Percentiles rank a stretch among this genome's conserved stretches.
Conservation (phyloP, 2,888 invertebrate species). For the Palloptera scutellata region DNA sequence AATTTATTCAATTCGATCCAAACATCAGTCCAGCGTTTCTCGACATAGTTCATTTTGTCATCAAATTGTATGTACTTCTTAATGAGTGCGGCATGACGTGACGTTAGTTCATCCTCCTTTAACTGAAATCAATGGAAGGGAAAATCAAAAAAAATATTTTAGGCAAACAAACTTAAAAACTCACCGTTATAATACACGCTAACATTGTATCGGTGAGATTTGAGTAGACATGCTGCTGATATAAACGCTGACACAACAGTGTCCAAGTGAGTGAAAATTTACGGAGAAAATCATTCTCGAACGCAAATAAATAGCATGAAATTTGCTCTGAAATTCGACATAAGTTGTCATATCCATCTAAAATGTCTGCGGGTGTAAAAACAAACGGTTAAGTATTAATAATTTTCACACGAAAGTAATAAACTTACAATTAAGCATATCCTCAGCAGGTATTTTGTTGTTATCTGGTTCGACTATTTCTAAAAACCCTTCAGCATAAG, state of each 20-base stretch:
- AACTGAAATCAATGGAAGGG: conserved; percentile 41
- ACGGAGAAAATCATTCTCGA: conserved; percentile 71
- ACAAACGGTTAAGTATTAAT: not conserved
- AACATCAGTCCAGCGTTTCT: conserved; percentile 66
- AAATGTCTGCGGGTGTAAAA: conserved; percentile 64
- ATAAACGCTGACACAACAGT: conserved; percentile 73
- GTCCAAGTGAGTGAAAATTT: conserved; percentile 75
- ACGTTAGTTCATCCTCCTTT: conserved; percentile 58
- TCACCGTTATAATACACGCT: conserved; percentile 67
- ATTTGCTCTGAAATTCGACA: conserved; percentile 70
- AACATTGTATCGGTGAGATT: conserved; percentile 69
- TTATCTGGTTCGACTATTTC: conserved; percentile 61
- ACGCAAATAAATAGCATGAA: conserved; percentile 69
- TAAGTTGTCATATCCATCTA: conserved; percentile 72
- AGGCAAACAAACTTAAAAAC: conserved; percentile 27
- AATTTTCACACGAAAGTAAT: conserved; percentile 2
- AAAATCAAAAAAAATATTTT: not conserved
- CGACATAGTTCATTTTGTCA: conserved; percentile 69
- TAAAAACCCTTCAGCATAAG: conserved; percentile 66
- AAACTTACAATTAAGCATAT: conserved; percentile 61
- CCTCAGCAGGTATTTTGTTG: conserved; percentile 62
- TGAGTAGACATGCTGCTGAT: conserved; percentile 67
- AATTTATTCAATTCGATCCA: conserved; percentile 61
- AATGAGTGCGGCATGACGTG: conserved; percentile 59
- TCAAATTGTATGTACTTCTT: conserved; percentile 69